Evolutionary conservation across 2,113 vertebrate species (phyloP).

Genomic region (Limnothrissa miodon): DNA sequence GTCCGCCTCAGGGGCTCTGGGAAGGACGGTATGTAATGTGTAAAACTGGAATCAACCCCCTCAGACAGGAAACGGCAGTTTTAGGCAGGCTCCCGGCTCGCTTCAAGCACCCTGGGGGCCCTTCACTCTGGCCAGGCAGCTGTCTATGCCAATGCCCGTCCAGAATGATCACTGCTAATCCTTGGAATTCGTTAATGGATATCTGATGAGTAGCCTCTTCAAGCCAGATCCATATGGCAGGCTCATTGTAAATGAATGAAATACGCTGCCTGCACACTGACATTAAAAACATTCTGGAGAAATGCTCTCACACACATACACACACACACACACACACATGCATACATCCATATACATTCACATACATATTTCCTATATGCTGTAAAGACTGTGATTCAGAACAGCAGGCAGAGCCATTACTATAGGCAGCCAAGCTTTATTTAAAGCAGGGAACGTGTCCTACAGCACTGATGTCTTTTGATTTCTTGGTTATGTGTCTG

Average conservation of each 20-base stretch:
- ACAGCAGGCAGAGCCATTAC: not conserved
- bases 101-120: not conserved
- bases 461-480: not conserved
- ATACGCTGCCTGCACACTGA: not conserved
- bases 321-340: not conserved
- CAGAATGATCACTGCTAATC: conserved; percentile 16
- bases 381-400: not conserved
- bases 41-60: not conserved
- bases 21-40: not conserved
- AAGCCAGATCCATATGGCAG: conserved; percentile 13
- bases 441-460: not conserved
- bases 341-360: not conserved
- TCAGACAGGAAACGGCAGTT: not conserved
- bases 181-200: conserved; percentile 31
- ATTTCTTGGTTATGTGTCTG: not conserved
- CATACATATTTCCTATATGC: not conserved
- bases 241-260: conserved; percentile 17
- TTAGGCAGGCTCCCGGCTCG: not conserved
- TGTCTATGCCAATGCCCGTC: not conserved
- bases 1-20: not conserved
- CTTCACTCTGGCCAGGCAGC: conserved; percentile 5
- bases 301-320: not conserved
- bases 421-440: not conserved
- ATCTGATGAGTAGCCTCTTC: conserved; percentile 19
- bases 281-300: not conserved